Evolutionary conservation across 2,797 vertebrate species (phyloP), one percentile per base, ranked within the genome.

Genomic region (Sphenodon punctatus): DNA sequence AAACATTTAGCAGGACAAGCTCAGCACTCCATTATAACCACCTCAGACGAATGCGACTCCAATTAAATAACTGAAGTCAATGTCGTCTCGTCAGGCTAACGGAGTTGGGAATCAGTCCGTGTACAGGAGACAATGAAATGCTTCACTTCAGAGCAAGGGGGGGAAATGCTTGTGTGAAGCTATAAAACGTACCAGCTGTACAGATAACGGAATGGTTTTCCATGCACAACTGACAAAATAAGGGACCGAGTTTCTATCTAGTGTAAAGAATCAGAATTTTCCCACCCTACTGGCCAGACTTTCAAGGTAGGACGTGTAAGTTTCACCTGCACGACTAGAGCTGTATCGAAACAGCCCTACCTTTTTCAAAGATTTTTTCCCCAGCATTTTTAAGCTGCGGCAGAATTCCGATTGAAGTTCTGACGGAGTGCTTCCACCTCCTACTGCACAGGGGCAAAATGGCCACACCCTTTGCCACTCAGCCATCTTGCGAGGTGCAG

Each of bases 1-100:
- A 58, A 85, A 82, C 79, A 80, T n/a, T 86, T 85, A 16, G 14
- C 6, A 41, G 70, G 58, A 78, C 80, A 89, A 82, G 82, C 88
- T 89, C 90, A 89, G 88, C 30, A 5, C 13, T 64, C 64, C 76
- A 76, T 66, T 1, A 0, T 72, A 68, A 59, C 60, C 9, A 56
- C 71, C 1, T 56, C 82, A 8, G 32, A 27, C 73, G 82, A n/a
- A 46, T 43, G 82, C 69, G 56, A 4, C 77, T 60, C 73, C 65
- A 75, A 67, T 0, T 0, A 73, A 92, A 75, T 80, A 89, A n/a
- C 69, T n/a, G 46, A 61, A 46, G 60, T 65, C 72, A 11, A 77
- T 38, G 75, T 73, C 78, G 83, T 76, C 73, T 85, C 74, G 68
- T n/a, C 32, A 34, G 56, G 38, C 68, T 17, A 84, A 88, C 71